Percentiles rank a stretch among this genome's conserved stretches.
These are phyloP conservation scores for Hydropsyche tenuis DNA, from an alignment of 1,140 invertebrate genomes.

Conservation along the genomic window DNA sequence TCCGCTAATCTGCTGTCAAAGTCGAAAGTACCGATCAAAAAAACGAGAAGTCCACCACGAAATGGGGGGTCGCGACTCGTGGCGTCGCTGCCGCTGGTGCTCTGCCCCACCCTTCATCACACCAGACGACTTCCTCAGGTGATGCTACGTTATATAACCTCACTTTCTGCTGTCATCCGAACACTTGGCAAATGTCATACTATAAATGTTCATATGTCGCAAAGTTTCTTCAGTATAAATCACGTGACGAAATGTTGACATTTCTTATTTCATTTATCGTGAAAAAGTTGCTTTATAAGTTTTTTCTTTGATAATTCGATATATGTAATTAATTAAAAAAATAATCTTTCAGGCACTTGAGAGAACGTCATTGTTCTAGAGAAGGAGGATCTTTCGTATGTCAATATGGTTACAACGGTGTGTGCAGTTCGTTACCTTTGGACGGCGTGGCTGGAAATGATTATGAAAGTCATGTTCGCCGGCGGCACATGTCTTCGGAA, in stretches of 20 bases:
- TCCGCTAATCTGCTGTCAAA: not conserved
- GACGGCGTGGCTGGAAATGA: slow-evolving; percentile 89
- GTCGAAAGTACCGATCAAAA: no score
- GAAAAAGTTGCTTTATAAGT: no score
- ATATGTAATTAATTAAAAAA: no score
- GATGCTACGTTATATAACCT: not conserved
- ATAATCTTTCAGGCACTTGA: slow-evolving; percentile 72
- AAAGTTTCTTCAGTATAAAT: no score
- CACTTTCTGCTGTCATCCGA: not conserved
- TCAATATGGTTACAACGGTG: slow-evolving; percentile 86
- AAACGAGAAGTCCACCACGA: no score
- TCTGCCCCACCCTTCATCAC: slow-evolving; percentile 18
- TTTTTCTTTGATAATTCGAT: no score
- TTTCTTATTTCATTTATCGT: no score
- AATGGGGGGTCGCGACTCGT: slow-evolving; percentile 22
- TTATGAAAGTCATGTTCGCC: slow-evolving; percentile 85
- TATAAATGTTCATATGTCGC: no score
- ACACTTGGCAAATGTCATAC: no score
- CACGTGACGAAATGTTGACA: no score
- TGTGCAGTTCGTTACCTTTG: slow-evolving; percentile 84
- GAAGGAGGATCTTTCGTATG: slow-evolving; percentile 91
- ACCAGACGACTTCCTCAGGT: slow-evolving; percentile 30
- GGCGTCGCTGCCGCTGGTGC: slow-evolving; percentile 28
- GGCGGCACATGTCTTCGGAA: slow-evolving; percentile 75
- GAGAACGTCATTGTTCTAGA: slow-evolving; percentile 81